Conservation (phyloP, 2,797 vertebrate species). For the Carapus acus region DNA sequence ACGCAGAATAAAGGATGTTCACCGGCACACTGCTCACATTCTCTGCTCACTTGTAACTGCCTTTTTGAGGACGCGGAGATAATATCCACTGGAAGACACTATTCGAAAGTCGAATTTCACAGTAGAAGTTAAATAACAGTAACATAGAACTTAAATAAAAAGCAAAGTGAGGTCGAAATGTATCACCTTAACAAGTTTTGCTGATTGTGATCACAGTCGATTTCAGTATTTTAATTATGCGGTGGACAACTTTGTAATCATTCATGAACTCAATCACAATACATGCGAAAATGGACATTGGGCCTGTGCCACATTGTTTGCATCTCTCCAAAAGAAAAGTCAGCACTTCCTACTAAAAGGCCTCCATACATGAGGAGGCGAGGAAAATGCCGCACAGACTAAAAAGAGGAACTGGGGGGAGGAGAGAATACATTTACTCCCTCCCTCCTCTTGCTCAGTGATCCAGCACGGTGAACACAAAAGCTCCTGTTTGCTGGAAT, state of each 20-base stretch:
- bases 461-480: conserved; percentile 67
- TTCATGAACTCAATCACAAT: too few relatives aligned
- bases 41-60: conserved; percentile 58
- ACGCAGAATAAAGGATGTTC: conserved; percentile 65
- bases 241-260: too few relatives aligned
- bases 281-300: conserved; percentile 31
- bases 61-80: conserved; percentile 33
- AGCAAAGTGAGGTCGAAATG: too few relatives aligned
- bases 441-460: conserved; percentile 62
- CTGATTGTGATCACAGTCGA: too few relatives aligned
- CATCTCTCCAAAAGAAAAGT: conserved; percentile 35
- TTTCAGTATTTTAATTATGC: too few relatives aligned
- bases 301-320: conserved; percentile 5
- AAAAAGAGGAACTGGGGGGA: conserved; percentile 57
- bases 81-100: conserved; percentile 42
- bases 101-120: conserved; percentile 57
- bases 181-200: too few relatives aligned
- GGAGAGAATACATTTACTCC: conserved; percentile 46
- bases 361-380: conserved; percentile 60
- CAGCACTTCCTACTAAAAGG: conserved; percentile 47
- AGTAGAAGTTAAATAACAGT: conserved; percentile 66
- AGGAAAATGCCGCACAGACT: conserved; percentile 57
- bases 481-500: conserved; percentile 61
- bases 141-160: too few relatives aligned
- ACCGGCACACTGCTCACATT: conserved; percentile 48